phyloP scores from a whole-genome alignment of 1,140 invertebrate genomes.

The Trachymyrmex septentrionalis region DNA sequence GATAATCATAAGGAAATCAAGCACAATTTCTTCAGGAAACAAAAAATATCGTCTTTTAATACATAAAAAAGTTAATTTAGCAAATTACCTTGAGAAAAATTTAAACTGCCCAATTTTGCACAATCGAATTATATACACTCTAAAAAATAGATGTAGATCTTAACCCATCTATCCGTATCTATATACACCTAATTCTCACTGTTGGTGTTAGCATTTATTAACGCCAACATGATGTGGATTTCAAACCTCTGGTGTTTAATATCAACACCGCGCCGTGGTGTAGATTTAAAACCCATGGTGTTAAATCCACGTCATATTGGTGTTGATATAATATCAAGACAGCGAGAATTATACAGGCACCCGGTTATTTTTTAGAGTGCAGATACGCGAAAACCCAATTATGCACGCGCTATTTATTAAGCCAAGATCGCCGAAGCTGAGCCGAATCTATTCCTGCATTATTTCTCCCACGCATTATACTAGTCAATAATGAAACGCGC shows the following conservation, averaged over 20 bases:
- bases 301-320: too few species aligned
- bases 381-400: neutral
- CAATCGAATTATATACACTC: neutral
- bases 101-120: neutral
- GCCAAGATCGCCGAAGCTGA: neutral
- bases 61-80: neutral
- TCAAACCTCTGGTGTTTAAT: too few species aligned
- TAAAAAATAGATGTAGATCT: too few species aligned
- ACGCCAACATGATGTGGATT: too few species aligned
- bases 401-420: neutral
- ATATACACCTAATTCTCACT: too few species aligned
- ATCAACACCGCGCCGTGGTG: too few species aligned
- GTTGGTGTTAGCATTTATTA: too few species aligned
- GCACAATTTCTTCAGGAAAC: neutral
- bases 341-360: too few species aligned
- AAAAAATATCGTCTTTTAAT: neutral
- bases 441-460: slow-evolving; percentile 4
- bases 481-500: slow-evolving; percentile 11
- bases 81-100: neutral
- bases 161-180: too few species aligned
- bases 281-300: too few species aligned
- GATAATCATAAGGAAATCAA: neutral
- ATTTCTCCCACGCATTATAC: neutral
- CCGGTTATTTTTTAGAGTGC: neutral
- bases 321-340: too few species aligned